Conservation (phyloP, 2,797 vertebrate species). For the Bradypus variegatus region DNA sequence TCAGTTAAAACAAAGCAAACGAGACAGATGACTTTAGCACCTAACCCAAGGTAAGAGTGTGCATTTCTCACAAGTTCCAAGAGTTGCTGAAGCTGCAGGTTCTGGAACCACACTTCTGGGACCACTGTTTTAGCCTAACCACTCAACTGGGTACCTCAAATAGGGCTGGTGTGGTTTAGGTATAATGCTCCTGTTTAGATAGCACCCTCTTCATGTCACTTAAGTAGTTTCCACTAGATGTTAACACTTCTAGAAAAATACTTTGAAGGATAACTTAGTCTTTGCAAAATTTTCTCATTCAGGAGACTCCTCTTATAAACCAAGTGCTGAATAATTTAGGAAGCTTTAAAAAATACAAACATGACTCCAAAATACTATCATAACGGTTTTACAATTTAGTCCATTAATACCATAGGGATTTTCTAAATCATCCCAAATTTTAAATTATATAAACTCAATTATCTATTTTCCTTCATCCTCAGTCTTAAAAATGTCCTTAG, state of each 20-base stretch:
- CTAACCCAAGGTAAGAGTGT: rapidly evolving
- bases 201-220: too few relatives aligned
- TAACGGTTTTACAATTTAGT: background rate
- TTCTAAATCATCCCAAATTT: background rate
- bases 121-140: rapidly evolving
- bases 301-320: background rate
- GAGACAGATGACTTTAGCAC: background rate
- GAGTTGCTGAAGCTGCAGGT: background rate
- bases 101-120: background rate
- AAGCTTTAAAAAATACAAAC: background rate
- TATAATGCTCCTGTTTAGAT: rapidly evolving
- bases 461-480: background rate
- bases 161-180: rapidly evolving
- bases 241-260: background rate
- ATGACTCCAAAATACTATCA: background rate
- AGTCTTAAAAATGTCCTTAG: background rate
- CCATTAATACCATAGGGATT: background rate
- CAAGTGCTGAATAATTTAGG: background rate
- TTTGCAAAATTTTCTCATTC: background rate
- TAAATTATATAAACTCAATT: background rate
- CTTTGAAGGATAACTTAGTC: background rate
- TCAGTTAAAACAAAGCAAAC: background rate
- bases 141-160: rapidly evolving
- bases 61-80: background rate
- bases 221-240: background rate